These are phyloP conservation scores for Molorchus minor DNA, from an alignment of 2,888 invertebrate genomes.

Conservation along the genomic window DNA sequence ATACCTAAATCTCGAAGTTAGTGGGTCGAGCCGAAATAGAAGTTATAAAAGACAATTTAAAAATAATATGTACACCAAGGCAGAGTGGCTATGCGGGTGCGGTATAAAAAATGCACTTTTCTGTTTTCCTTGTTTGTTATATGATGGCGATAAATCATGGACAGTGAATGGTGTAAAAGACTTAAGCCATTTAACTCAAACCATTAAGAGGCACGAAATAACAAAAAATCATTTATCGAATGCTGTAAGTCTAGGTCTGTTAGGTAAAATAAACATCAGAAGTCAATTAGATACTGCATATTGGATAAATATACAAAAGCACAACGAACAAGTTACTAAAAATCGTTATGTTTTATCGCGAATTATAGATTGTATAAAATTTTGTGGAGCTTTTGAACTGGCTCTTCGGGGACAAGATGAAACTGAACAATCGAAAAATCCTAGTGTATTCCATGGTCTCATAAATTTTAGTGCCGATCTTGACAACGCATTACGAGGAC, in stretches of 20 bases:
- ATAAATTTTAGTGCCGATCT: conserved; percentile 49
- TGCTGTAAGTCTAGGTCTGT: conserved; percentile 16
- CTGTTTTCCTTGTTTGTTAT: no score
- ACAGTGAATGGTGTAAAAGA: conserved; percentile 29
- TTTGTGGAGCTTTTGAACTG: conserved; percentile 32
- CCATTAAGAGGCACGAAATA: conserved; percentile 32
- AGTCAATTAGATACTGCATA: conserved; percentile 23
- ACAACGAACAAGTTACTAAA: conserved; percentile 30
- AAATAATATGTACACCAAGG: no score
- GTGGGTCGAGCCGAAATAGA: no score
- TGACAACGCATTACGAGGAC: conserved; percentile 41
- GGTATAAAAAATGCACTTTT: no score
- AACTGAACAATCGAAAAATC: no score
- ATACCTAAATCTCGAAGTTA: no score
- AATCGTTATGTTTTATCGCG: conserved; percentile 28
- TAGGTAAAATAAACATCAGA: conserved; percentile 22
- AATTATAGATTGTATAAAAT: conserved; percentile 30
- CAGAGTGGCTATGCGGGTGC: no score
- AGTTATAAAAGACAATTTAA: no score
- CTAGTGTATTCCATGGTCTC: conserved; percentile 47
- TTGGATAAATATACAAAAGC: conserved; percentile 9
- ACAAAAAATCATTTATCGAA: conserved; percentile 28
- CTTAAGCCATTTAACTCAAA: conserved; percentile 31
- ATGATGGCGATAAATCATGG: conserved; percentile 36
- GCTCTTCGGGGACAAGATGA: conserved; percentile 43